phyloP scores from a whole-genome alignment of 1,140 invertebrate species.

The Papilio glaucus region DNA sequence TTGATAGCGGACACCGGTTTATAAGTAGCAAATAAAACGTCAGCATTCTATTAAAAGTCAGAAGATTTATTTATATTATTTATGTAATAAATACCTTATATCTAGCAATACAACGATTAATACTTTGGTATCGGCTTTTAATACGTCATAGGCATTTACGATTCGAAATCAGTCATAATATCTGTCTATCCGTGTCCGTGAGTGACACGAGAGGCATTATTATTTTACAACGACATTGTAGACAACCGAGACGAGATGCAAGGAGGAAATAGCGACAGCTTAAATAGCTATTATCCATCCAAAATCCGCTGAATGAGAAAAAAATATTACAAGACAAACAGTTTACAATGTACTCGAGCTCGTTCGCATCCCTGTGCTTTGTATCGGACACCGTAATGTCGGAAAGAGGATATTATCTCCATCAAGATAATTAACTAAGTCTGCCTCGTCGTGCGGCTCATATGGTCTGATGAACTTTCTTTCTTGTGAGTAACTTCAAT shows the following conservation, averaged over 20 bases:
- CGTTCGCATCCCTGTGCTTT: not conserved
- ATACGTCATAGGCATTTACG: not conserved
- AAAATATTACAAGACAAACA: slow-evolving; percentile 37
- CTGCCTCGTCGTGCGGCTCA: not conserved
- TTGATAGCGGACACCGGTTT: slow-evolving; percentile 36
- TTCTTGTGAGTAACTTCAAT: slow-evolving; percentile 57
- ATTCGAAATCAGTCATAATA: not conserved
- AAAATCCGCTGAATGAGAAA: slow-evolving; percentile 41
- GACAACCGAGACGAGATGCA: slow-evolving; percentile 29
- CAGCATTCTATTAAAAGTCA: too few relatives aligned
- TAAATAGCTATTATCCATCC: slow-evolving; percentile 51
- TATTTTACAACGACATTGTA: slow-evolving; percentile 19
- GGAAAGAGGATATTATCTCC: slow-evolving; percentile 19
- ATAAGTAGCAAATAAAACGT: too few relatives aligned
- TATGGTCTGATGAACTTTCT: slow-evolving; percentile 46
- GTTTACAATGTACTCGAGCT: not conserved
- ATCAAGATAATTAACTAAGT: slow-evolving; percentile 28
- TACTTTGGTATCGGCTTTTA: not conserved
- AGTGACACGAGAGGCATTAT: not conserved
- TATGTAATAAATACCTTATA: not conserved
- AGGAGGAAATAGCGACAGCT: slow-evolving; percentile 40
- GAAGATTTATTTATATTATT: not conserved
- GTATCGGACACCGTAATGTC: slow-evolving; percentile 11
- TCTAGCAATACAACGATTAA: not conserved
- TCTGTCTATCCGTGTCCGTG: not conserved